Evolutionary conservation across 2,113 vertebrate species (phyloP).

Genomic region (Lipophrys pholis): DNA sequence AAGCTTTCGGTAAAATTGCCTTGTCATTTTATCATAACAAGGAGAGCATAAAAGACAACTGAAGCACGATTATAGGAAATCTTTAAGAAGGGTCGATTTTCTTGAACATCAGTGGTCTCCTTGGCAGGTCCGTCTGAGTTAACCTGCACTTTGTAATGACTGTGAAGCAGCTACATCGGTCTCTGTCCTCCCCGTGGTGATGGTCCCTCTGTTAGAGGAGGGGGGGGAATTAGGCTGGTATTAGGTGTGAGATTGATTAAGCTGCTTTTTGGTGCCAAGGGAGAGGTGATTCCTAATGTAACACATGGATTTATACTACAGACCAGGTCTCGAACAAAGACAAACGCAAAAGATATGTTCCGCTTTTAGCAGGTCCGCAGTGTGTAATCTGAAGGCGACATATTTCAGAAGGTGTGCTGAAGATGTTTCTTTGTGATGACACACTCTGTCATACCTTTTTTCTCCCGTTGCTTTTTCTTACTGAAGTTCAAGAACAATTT

Average conservation of each 20-base stretch:
- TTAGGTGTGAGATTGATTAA: slow-evolving; percentile 68
- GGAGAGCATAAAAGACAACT: slow-evolving; percentile 14
- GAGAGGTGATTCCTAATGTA: slow-evolving; percentile 38
- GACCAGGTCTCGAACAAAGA: slow-evolving; percentile 23
- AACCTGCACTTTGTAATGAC: slow-evolving; percentile 48
- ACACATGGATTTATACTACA: slow-evolving; percentile 50
- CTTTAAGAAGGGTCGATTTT: slow-evolving; percentile 40
- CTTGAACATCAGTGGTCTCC: slow-evolving; percentile 22
- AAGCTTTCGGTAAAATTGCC: slow-evolving; percentile 34
- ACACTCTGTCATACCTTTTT: neutral
- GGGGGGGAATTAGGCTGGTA: slow-evolving; percentile 50
- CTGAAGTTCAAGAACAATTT: slow-evolving; percentile 12
- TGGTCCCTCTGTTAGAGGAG: slow-evolving; percentile 28
- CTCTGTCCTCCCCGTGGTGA: slow-evolving; percentile 53
- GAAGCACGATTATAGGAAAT: slow-evolving; percentile 34
- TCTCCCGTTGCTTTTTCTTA: slow-evolving; percentile 14
- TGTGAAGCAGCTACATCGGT: slow-evolving; percentile 55
- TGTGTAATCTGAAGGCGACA: slow-evolving; percentile 11
- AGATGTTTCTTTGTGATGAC: neutral
- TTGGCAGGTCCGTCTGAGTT: slow-evolving; percentile 36
- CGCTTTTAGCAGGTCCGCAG: neutral
- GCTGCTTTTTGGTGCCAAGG: slow-evolving; percentile 39
- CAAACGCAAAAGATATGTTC: slow-evolving; percentile 43
- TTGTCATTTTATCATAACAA: slow-evolving; percentile 49
- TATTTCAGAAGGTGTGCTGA: neutral